A percentile compares a stretch with the other conserved stretches of the same genome.
Evolutionary conservation across 2,113 vertebrate genomes (phyloP).

Genomic region (Mormyrus iriodes): DNA sequence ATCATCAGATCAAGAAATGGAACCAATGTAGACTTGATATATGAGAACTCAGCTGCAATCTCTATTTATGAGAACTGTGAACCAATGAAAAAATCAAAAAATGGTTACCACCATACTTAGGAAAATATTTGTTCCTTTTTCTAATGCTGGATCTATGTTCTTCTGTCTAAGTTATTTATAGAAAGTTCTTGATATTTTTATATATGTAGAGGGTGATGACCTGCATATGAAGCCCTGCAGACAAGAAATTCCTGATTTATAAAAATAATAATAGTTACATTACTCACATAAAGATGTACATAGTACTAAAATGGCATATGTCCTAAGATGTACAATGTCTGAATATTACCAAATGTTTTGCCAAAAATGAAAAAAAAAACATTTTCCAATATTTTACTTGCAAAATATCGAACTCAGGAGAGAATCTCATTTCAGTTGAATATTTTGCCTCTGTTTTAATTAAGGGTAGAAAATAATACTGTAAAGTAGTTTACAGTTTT

Average conservation of each 20-base stretch:
- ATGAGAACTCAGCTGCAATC: slow-evolving; percentile 77
- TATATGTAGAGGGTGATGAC: not conserved
- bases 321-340: slow-evolving; percentile 22
- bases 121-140: not conserved
- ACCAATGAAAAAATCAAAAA: slow-evolving; percentile 37
- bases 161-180: not conserved
- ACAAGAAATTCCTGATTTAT: not conserved
- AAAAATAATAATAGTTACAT: not conserved
- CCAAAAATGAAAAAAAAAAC: not conserved
- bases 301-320: slow-evolving; percentile 12
- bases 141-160: not conserved
- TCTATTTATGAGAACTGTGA: slow-evolving; percentile 78
- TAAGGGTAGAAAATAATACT: not conserved
- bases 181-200: not conserved
- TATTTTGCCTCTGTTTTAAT: slow-evolving; percentile 5
- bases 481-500: not conserved
- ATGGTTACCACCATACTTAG: slow-evolving; percentile 26
- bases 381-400: not conserved
- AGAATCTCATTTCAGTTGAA: not conserved
- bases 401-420: slow-evolving; percentile 8
- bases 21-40: slow-evolving; percentile 81
- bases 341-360: not conserved
- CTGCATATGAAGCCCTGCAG: not conserved
- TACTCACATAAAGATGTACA: not conserved
- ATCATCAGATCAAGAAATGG: slow-evolving; percentile 80